Evolutionary conservation across 2,113 vertebrate species (phyloP), one percentile per base, ranked within the genome.

Genomic region (Montifringilla adamsi): DNA sequence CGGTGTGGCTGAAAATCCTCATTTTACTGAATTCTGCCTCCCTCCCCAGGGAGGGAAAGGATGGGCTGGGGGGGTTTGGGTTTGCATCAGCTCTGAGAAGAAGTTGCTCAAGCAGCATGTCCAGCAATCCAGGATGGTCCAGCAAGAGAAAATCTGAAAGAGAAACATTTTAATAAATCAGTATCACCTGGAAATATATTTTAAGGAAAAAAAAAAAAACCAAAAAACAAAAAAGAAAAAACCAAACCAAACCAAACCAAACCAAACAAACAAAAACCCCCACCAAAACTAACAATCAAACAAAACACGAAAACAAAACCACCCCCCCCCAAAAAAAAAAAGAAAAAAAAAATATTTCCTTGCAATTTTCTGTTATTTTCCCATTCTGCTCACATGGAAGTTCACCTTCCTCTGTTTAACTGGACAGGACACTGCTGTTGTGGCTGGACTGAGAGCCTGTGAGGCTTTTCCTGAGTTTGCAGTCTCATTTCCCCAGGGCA

Each of bases 11-110:
- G 68, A 90, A 96, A 95, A 27, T 18, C 5, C 70, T 95, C 53
- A 60, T 97, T 97, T 96, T 64, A 33, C 93, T 85, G 83, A 94
- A 41, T 94, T 96, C 87, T 97, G 58, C 77, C 35, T 81, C 87
- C 87, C 53, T 97, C 88, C 89, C 78, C 33, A 27, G 88, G 78
- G 41, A 39, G 44, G 79, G 53, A 72, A 84, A 93, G 60, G 94
- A 53, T 77, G 94, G 78, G 92, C 86, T 69, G 89, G 87, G 7
- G 6, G 74, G 66, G 83, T 86, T 35, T 62, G 94, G 70, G 67
- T 72, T 95, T 52, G 6, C 67, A 88, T 31, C 89, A 67, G 47
- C 41, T 60, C 72, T 70, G 26, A 0, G 13, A 74, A 80, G 76
- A 77, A 94, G 31, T 70, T 41, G 49, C 91, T 92, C n/a, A 20